phyloP scores from a whole-genome alignment of 2,888 invertebrate genomes.

The Synanthedon andrenaeformis region DNA sequence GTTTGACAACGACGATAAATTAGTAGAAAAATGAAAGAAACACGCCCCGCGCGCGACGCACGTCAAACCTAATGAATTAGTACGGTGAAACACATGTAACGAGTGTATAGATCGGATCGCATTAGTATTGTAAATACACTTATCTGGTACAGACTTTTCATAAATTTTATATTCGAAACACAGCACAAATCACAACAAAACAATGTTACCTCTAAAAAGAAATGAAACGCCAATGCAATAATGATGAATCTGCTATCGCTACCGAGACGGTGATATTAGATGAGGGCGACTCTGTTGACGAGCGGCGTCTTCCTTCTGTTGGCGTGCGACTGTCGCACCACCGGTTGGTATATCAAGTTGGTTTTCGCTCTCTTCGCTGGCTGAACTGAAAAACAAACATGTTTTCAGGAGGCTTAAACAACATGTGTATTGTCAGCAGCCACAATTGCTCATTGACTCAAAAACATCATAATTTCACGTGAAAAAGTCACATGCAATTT shows the following conservation, averaged over 20 bases:
- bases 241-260: conserved; percentile 15
- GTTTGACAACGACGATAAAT: too few species aligned
- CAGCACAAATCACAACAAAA: conserved; percentile 28
- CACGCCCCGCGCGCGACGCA: too few species aligned
- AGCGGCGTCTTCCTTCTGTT: conserved; percentile 74
- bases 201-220: conserved; percentile 7
- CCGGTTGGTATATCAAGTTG: conserved; percentile 53
- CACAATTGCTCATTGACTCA: too few species aligned
- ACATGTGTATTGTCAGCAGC: too few species aligned
- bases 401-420: too few species aligned
- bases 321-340: conserved; percentile 57
- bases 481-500: too few species aligned
- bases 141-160: conserved; percentile 46
- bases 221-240: conserved; percentile 14
- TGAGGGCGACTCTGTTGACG: conserved; percentile 65
- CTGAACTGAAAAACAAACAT: conserved; percentile 32
- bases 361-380: conserved; percentile 61
- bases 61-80: not conserved
- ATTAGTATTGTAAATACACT: conserved; percentile 37
- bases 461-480: too few species aligned
- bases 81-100: conserved; percentile 65
- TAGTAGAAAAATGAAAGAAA: too few species aligned
- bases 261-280: conserved; percentile 18
- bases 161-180: conserved; percentile 13
- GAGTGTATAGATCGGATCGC: conserved; percentile 28